Evolutionary conservation across 2,797 vertebrate genomes (phyloP).

Genomic region (Lateolabrax maculatus): DNA sequence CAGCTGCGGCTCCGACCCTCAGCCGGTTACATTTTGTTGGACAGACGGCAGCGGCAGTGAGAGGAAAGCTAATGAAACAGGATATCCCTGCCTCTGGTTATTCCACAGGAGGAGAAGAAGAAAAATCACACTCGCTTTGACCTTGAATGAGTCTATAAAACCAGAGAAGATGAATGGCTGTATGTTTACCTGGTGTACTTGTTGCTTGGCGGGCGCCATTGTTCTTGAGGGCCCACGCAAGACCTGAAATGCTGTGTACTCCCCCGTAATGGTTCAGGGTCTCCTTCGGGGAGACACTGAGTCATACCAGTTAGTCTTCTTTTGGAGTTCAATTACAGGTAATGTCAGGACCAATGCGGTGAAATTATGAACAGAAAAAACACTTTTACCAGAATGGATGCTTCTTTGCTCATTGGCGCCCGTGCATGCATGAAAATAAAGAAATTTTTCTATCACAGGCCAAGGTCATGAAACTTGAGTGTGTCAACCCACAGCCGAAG

Average conservation of each 20-base stretch:
- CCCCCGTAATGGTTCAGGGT: constrained; percentile 10
- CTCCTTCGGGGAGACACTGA: constrained; percentile 30
- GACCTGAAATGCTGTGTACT: constrained; percentile 16
- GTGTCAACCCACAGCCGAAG: neutral
- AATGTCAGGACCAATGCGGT: constrained; percentile 7
- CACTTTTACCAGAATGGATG: no score
- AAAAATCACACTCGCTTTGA: constrained; percentile 55
- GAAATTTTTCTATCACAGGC: neutral
- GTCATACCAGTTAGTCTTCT: constrained; percentile 24
- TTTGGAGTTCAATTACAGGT: constrained; percentile 4
- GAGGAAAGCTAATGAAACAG: constrained; percentile 74
- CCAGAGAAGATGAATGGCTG: constrained; percentile 1
- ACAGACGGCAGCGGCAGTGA: constrained; percentile 52
- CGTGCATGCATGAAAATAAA: constrained; percentile 2
- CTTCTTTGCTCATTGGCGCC: no score
- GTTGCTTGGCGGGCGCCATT: constrained; percentile 27
- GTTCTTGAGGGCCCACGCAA: constrained; percentile 29
- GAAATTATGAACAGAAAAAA: constrained; percentile 7
- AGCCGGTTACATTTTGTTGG: constrained; percentile 60
- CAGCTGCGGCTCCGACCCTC: constrained; percentile 63
- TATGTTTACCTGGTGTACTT: constrained; percentile 41
- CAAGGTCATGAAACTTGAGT: constrained; percentile 3
- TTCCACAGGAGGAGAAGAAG: constrained; percentile 53
- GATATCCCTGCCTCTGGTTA: constrained; percentile 65
- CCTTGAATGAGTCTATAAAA: constrained; percentile 64